These are phyloP conservation scores for Sphaerophoria rueppellii DNA, from an alignment of 2,888 invertebrate genomes.

Conservation along the genomic window DNA sequence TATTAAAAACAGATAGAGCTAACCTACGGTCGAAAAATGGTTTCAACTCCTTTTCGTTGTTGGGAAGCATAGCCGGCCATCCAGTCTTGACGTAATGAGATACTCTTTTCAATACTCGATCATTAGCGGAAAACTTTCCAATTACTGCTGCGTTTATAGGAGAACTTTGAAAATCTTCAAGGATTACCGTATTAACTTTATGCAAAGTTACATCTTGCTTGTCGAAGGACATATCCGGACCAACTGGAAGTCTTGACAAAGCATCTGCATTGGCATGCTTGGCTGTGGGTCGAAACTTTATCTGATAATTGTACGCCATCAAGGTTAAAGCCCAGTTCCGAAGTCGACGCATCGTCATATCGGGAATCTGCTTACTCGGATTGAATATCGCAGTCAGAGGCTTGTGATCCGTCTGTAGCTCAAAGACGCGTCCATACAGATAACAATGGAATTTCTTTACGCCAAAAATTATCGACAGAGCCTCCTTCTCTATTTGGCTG, in stretches of 20 bases:
- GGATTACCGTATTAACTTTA: background rate
- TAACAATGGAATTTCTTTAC: constrained; percentile 60
- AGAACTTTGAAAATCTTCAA: constrained; percentile 1
- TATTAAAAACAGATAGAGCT: constrained; percentile 17
- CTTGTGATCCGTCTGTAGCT: constrained; percentile 61
- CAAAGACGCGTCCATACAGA: constrained; percentile 54
- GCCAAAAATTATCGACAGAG: constrained; percentile 54
- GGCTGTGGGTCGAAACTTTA: constrained; percentile 17
- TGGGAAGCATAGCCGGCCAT: constrained; percentile 20
- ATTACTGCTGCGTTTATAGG: constrained; percentile 19
- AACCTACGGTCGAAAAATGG: constrained; percentile 37
- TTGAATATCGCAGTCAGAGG: constrained; percentile 59
- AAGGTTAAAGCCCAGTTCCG: constrained; percentile 46
- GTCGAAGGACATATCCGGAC: constrained; percentile 42
- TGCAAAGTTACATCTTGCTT: background rate
- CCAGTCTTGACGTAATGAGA: constrained; percentile 25
- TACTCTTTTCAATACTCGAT: constrained; percentile 21
- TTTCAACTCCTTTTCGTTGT: constrained; percentile 16
- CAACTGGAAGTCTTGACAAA: constrained; percentile 43
- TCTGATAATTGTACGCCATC: constrained; percentile 29
- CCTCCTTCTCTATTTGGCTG: constrained; percentile 60
- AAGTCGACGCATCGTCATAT: constrained; percentile 55
- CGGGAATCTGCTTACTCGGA: constrained; percentile 56
- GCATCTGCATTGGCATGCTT: constrained; percentile 43
- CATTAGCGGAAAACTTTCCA: constrained; percentile 16